Percentiles rank a stretch among this genome's conserved stretches.
Conservation (phyloP, 2,888 invertebrate species). For the Perdita meconis region DNA sequence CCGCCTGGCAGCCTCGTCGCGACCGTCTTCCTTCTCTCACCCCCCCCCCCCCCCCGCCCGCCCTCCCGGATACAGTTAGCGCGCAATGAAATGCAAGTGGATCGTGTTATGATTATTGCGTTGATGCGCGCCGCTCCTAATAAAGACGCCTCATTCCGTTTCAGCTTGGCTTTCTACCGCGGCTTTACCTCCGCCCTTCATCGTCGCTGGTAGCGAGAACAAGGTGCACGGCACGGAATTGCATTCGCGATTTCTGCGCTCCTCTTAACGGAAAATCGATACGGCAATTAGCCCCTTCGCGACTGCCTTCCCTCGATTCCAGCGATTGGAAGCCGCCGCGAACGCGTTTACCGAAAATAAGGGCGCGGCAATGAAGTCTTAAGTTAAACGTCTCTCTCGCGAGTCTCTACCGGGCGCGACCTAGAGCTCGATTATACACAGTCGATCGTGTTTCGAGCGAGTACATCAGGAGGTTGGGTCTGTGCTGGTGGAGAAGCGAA, state of each 20-base stretch:
- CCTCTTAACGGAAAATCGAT: constrained; percentile 42
- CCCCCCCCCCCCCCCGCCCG: too few species aligned
- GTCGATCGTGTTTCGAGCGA: too few species aligned
- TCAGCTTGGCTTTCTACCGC: background rate
- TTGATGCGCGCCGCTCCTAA: constrained; percentile 35
- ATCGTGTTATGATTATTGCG: constrained; percentile 52
- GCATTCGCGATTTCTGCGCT: constrained; percentile 27
- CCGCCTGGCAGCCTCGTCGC: constrained; percentile 19
- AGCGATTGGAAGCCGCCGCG: constrained; percentile 8
- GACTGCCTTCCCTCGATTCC: background rate
- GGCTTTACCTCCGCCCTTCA: constrained; percentile 41
- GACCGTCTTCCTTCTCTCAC: constrained; percentile 22
- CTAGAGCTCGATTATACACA: background rate
- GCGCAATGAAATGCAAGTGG: constrained; percentile 21
- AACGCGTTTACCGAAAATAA: constrained; percentile 3
- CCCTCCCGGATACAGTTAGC: constrained; percentile 27
- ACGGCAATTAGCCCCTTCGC: constrained; percentile 42
- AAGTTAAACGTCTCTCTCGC: too few species aligned
- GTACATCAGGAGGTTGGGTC: too few species aligned
- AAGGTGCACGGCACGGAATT: constrained; percentile 15
- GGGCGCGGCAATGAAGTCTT: background rate
- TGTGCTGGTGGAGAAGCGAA: too few species aligned
- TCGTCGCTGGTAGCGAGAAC: background rate
- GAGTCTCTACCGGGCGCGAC: background rate
- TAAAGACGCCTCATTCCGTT: constrained; percentile 34